Evolutionary conservation across 2,113 vertebrate genomes (phyloP).

Genomic region (Spermophilus dauricus): DNA sequence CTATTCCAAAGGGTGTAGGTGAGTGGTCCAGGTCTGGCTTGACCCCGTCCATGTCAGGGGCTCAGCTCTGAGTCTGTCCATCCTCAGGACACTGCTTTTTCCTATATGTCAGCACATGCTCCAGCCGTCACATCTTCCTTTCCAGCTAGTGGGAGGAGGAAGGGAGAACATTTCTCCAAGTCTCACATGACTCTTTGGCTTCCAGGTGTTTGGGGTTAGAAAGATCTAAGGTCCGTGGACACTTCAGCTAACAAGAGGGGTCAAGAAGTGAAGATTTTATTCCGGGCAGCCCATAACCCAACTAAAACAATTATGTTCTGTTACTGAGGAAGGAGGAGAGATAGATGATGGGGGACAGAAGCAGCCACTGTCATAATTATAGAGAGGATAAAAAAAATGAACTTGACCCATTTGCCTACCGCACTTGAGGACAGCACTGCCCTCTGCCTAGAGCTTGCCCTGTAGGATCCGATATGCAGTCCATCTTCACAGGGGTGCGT

Average conservation of each 20-base stretch:
- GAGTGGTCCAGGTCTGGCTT: neutral
- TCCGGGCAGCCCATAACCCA: neutral
- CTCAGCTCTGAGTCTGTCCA: neutral
- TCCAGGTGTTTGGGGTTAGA: neutral
- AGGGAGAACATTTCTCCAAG: neutral
- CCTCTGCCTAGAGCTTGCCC: neutral
- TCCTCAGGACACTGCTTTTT: neutral
- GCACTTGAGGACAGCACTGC: neutral
- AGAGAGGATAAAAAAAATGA: no score
- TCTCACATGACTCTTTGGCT: neutral
- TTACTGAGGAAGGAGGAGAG: neutral
- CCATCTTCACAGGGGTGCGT: neutral
- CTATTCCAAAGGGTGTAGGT: neutral
- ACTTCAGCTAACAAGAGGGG: neutral
- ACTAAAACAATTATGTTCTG: neutral
- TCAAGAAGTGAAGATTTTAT: neutral
- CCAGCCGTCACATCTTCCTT: neutral
- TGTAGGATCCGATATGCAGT: neutral
- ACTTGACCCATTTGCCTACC: neutral
- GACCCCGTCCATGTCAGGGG: no score
- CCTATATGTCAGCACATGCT: neutral
- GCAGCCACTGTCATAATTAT: neutral
- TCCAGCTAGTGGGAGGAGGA: neutral
- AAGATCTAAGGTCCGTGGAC: neutral
- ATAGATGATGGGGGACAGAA: no score